Percentiles rank a stretch among this genome's conserved stretches.
Evolutionary conservation across 2,113 vertebrate species (phyloP).

Genomic region (Ophthalmolycus amberensis): DNA sequence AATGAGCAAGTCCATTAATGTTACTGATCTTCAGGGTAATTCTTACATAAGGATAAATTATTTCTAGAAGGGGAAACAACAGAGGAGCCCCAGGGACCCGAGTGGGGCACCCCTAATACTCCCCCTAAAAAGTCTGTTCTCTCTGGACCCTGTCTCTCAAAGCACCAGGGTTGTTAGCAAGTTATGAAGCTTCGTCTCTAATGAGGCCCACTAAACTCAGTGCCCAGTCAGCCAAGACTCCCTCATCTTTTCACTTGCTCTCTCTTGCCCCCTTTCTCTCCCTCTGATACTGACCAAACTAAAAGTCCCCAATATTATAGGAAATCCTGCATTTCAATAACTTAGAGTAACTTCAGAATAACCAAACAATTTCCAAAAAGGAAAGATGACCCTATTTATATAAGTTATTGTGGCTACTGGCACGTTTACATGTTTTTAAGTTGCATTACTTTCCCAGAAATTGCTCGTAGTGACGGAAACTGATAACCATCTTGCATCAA

Average conservation of each 20-base stretch:
- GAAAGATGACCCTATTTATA: background rate
- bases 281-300: background rate
- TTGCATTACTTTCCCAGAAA: background rate
- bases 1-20: slow-evolving; percentile 42
- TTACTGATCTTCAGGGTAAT: slow-evolving; percentile 49
- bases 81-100: slow-evolving; percentile 13
- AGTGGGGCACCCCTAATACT: slow-evolving; percentile 44
- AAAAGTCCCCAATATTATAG: background rate
- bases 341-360: background rate
- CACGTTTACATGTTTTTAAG: background rate
- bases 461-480: background rate
- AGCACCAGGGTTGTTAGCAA: slow-evolving; percentile 56
- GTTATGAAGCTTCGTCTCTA: slow-evolving; percentile 68
- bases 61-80: slow-evolving; percentile 25
- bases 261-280: slow-evolving; percentile 5
- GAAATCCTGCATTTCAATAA: background rate
- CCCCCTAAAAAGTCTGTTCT: slow-evolving; percentile 18
- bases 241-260: slow-evolving; percentile 41
- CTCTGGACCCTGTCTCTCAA: slow-evolving; percentile 42
- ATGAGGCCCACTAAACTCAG: slow-evolving; percentile 69
- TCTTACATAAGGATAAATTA: slow-evolving; percentile 25
- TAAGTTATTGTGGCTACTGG: background rate
- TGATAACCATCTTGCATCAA: background rate
- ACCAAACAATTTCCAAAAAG: background rate
- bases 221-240: slow-evolving; percentile 56